Conservation (phyloP, 1,140 invertebrate genomes). For the Mya arenaria region DNA sequence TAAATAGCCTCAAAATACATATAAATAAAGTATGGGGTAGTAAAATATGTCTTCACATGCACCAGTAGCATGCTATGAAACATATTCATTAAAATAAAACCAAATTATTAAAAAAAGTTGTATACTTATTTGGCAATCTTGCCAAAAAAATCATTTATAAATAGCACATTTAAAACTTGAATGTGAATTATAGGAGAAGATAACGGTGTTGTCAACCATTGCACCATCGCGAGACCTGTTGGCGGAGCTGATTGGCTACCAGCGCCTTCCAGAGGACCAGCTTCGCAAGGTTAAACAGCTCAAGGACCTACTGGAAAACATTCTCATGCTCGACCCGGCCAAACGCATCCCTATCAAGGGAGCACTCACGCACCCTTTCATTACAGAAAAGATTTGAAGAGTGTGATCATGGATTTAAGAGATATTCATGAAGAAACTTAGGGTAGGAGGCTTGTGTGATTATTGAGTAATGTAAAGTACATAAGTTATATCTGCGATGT, state of each 20-base stretch:
- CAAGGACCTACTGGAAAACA: conserved; percentile 96
- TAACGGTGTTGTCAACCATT: conserved; percentile 96
- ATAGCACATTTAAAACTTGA: too few species aligned
- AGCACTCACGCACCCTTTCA: conserved; percentile 97
- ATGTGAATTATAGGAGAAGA: conserved; percentile 96
- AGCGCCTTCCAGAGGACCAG: conserved; percentile 92
- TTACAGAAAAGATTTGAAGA: conserved; percentile 88
- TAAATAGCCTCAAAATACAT: too few species aligned
- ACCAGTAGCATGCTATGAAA: too few species aligned
- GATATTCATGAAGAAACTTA: not conserved
- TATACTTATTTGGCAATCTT: too few species aligned
- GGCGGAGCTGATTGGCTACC: conserved; percentile 93
- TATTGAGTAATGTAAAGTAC: not conserved
- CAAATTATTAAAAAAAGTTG: too few species aligned
- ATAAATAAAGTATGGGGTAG: too few species aligned
- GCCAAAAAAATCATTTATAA: too few species aligned
- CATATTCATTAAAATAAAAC: too few species aligned
- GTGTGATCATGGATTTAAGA: not conserved
- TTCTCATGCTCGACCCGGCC: conserved; percentile 95
- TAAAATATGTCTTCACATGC: too few species aligned
- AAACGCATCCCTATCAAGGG: conserved; percentile 97
- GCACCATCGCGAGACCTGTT: conserved; percentile 92
- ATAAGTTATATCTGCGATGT: not conserved
- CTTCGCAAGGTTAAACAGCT: conserved; percentile 95
- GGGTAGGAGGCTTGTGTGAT: not conserved